Conservation (phyloP, 2,113 vertebrate genomes). For the Forbesichthys papilliferus region DNA sequence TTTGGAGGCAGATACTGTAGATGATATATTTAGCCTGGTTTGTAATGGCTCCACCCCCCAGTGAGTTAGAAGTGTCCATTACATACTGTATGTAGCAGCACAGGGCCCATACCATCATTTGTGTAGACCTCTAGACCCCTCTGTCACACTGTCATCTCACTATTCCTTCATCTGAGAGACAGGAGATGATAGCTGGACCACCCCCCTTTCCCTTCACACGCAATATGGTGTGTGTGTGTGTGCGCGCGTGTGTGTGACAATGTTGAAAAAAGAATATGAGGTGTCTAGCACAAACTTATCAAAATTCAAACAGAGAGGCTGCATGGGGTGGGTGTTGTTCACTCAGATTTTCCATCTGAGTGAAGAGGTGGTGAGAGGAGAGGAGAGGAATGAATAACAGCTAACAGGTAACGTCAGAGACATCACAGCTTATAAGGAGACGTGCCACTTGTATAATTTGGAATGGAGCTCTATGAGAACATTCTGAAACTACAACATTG, state of each 20-base stretch:
- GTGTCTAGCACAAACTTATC: conserved; percentile 14
- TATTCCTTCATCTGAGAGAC: neutral
- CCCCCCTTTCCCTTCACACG: neutral
- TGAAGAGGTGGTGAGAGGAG: conserved; percentile 48
- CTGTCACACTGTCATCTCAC: conserved; percentile 3
- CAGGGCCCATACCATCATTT: conserved; percentile 1
- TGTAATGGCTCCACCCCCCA: neutral
- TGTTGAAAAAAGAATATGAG: neutral
- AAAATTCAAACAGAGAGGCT: conserved; percentile 24
- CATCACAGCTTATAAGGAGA: neutral
- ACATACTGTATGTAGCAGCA: neutral
- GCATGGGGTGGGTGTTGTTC: neutral
- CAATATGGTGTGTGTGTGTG: neutral
- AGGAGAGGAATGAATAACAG: conserved; percentile 9
- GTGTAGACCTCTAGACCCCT: neutral
- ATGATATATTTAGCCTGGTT: neutral
- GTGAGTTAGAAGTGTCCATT: conserved; percentile 1
- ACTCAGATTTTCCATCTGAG: conserved; percentile 52
- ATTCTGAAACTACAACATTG: no score
- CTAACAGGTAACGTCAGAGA: neutral
- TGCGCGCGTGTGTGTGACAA: neutral
- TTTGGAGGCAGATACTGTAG: neutral
- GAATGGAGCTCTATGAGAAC: no score
- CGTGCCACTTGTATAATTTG: no score
- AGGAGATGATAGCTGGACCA: neutral